Percentiles rank a stretch among this genome's conserved stretches.
phyloP scores from a whole-genome alignment of 2,113 vertebrate species.

The Microtus richardsoni region DNA sequence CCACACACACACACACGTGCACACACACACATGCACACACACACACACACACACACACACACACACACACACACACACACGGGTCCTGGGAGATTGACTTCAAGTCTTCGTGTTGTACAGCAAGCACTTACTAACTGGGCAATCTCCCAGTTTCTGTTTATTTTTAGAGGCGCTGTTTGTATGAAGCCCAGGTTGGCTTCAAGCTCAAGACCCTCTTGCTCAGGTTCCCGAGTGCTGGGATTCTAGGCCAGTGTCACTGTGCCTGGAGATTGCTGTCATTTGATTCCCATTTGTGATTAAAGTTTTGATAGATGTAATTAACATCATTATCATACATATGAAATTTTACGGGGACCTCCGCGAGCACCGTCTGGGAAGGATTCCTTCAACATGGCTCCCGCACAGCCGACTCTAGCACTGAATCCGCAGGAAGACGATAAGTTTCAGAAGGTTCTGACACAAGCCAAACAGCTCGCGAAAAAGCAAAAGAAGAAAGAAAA shows the following conservation, averaged over 20 bases:
- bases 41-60: neutral
- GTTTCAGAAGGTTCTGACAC: no score
- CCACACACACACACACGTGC: neutral
- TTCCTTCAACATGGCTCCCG: no score
- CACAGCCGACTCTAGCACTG: no score
- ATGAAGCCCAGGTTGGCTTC: neutral
- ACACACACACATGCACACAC: neutral
- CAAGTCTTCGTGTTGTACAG: neutral
- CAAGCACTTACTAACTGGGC: neutral
- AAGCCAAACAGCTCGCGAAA: no score
- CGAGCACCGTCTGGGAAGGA: no score
- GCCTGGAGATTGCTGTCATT: neutral
- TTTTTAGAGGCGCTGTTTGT: neutral
- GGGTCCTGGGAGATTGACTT: neutral
- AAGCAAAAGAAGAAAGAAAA: no score
- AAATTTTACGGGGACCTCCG: no score
- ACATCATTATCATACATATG: neutral
- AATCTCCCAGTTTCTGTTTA: neutral
- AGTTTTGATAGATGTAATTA: neutral
- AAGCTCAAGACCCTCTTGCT: neutral
- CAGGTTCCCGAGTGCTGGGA: neutral
- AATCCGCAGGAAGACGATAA: no score
- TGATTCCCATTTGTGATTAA: neutral
- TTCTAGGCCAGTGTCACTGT: neutral
- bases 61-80: neutral